These are phyloP conservation scores for Virgularia gustaviana DNA, from an alignment of 92 coral and sea anemone genomes.

Conservation along the genomic window DNA sequence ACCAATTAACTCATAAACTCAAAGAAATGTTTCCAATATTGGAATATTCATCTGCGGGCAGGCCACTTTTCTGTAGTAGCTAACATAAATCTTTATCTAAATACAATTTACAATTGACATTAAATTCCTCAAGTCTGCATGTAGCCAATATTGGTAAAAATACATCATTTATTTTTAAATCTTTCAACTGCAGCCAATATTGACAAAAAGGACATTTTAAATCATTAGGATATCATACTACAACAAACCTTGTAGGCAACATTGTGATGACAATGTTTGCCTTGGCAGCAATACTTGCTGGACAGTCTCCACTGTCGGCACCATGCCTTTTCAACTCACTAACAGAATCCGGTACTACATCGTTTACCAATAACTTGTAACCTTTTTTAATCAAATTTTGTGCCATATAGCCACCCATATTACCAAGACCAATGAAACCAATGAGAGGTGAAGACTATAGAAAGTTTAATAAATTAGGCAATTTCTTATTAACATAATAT, in stretches of 20 bases:
- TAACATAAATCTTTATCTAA: too few species aligned
- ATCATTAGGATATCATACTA: too few species aligned
- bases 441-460: too few species aligned
- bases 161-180: not conserved
- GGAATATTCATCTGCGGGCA: too few species aligned
- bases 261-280: slow-evolving; percentile 76
- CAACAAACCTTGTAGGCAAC: slow-evolving; percentile 92
- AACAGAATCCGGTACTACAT: slow-evolving; percentile 64
- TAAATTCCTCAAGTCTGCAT: too few species aligned
- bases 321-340: slow-evolving; percentile 74
- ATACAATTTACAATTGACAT: too few species aligned
- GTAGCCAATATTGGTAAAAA: not conserved
- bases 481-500: not conserved
- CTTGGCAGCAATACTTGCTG: slow-evolving; percentile 82
- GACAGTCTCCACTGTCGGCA: slow-evolving; percentile 72
- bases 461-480: not conserved
- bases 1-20: too few species aligned
- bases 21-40: too few species aligned
- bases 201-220: not conserved
- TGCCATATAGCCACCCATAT: slow-evolving; percentile 99
- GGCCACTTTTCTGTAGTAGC: too few species aligned
- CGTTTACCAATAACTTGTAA: slow-evolving; percentile 66
- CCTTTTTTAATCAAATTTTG: slow-evolving; percentile 76
- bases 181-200: not conserved
- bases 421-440: slow-evolving; percentile 96